Evolutionary conservation across 2,113 vertebrate species (phyloP).

Genomic region (Cebus imitator): DNA sequence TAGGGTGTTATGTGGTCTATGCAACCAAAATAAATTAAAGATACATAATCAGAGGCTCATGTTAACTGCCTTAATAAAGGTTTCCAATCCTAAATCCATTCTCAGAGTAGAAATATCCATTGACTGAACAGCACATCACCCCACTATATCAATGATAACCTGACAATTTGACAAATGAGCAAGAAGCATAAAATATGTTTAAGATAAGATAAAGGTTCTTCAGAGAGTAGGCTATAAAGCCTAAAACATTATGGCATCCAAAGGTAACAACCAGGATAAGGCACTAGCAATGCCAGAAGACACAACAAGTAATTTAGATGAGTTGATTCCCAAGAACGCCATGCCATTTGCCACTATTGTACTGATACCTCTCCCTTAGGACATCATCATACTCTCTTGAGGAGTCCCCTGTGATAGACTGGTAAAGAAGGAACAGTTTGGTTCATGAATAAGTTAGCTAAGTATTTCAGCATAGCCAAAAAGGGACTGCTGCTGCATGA

Average conservation of each 20-base stretch:
- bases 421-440: background rate
- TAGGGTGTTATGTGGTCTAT: background rate
- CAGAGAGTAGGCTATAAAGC: background rate
- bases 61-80: background rate
- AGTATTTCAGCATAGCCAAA: no score
- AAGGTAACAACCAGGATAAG: background rate
- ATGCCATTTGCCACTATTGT: background rate
- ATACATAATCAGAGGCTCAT: background rate
- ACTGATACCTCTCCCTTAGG: background rate
- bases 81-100: background rate
- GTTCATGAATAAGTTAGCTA: background rate
- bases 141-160: background rate
- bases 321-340: background rate
- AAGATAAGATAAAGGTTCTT: background rate
- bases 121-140: background rate
- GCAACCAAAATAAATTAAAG: background rate
- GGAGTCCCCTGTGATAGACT: background rate
- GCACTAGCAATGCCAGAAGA: background rate
- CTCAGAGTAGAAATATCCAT: background rate
- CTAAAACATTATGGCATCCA: background rate
- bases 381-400: rapidly evolving
- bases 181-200: background rate
- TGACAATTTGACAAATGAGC: background rate
- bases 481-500: rapidly evolving
- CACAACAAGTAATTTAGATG: background rate